Evolutionary conservation across 2,797 vertebrate genomes (phyloP).

Genomic region (Silurus lanzhouensis): DNA sequence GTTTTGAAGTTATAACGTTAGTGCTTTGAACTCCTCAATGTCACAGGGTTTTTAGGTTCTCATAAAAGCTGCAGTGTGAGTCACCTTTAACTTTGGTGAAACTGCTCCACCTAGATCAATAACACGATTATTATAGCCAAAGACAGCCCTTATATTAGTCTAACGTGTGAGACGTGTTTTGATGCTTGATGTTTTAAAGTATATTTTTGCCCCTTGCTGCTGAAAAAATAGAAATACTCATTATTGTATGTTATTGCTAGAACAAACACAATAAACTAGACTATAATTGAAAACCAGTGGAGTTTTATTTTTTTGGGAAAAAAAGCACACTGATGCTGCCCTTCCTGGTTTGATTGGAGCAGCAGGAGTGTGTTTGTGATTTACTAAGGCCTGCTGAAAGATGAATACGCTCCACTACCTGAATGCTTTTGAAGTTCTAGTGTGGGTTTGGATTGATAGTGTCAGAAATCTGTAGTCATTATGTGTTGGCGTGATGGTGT

Average conservation of each 20-base stretch:
- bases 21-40: constrained; percentile 73
- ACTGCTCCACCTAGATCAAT: constrained; percentile 48
- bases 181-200: neutral
- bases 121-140: constrained; percentile 37
- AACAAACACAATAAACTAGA: constrained; percentile 21
- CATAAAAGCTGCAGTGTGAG: constrained; percentile 54
- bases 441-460: constrained; percentile 55
- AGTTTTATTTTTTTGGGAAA: neutral
- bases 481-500: constrained; percentile 42
- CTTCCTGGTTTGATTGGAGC: constrained; percentile 38
- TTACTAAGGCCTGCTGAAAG: constrained; percentile 44
- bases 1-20: constrained; percentile 67
- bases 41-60: constrained; percentile 68
- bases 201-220: neutral
- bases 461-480: constrained; percentile 56
- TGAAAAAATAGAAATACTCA: constrained; percentile 14
- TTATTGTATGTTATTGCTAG: neutral
- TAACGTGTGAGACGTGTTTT: neutral
- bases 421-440: constrained; percentile 48
- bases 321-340: constrained; percentile 9
- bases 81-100: constrained; percentile 50
- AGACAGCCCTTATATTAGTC: neutral
- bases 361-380: constrained; percentile 32
- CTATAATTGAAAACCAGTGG: constrained; percentile 2
- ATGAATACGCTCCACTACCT: constrained; percentile 45